Base-by-base conservation (phyloP, 1,140 invertebrate genomes). In the Apis florea region DNA sequence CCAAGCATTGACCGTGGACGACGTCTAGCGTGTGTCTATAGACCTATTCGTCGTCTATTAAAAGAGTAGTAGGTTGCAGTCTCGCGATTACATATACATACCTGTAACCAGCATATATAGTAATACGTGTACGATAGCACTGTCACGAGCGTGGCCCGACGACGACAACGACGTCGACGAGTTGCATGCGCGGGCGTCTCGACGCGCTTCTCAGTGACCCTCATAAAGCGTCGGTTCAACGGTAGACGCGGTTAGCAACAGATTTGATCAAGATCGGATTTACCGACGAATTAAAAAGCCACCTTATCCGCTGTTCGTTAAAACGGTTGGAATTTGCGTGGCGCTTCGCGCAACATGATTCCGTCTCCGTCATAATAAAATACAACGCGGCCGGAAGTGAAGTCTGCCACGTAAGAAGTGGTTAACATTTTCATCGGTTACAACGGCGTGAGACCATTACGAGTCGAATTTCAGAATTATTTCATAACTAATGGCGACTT, bases 201-300 rank as follows among this genome's bases (percentile, higher is more conserved):
- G 86, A 88, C 88, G 87, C 85, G 89, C 66, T 83, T 67, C 76
- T 77, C 86, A 40, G 70, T 85, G 85, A 75, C 83, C 83, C 85
- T 83, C 73, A 63, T 77, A 77, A 71, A 89, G 80, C 85, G 84
- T 88, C 86, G 83, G 71, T 77, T 56, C 76, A 56, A 70, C 84
- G 69, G 63, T 56, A 19, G 63, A 66, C 85, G 86, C 91, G 90
- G 92, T 91, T 92, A 92, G 92, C 92, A 92, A 92, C 92, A 92
- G 90, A 92, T 92, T 91, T 90, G 80, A 89, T 86, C 85, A 89
- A 87, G 79, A 89, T 90, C 85, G 84, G 85, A 89, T 76, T 78
- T 88, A 83, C 83, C 81, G 82, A 69, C 80, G 86, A 72, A 75
- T 80, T 73, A 79, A 71, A 82, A 85, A 64, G 61, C 24, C 56